Percentiles rank a stretch among this genome's conserved stretches.
Evolutionary conservation across 2,888 invertebrate species (phyloP).

Genomic region (Phyllotreta cruciferae): DNA sequence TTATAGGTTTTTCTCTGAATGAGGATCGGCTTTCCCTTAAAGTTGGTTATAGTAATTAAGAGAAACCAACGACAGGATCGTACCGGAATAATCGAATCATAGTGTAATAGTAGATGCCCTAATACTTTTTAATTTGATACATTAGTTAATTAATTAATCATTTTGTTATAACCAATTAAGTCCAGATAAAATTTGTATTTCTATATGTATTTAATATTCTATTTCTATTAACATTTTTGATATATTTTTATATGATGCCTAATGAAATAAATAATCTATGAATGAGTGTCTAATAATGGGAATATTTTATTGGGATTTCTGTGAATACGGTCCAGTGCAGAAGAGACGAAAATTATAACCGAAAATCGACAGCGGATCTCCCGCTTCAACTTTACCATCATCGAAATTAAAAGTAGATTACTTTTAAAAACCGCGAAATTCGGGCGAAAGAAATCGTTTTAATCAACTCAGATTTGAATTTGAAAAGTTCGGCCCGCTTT

Average conservation of each 20-base stretch:
- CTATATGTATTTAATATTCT: too few relatives aligned
- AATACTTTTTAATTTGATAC: too few relatives aligned
- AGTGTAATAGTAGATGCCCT: background rate
- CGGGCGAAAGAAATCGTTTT: slow-evolving; percentile 36
- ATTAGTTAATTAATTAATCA: too few relatives aligned
- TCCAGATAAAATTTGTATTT: too few relatives aligned
- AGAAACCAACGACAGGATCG: slow-evolving; percentile 9
- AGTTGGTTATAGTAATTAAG: slow-evolving; percentile 53
- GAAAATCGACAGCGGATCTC: slow-evolving; percentile 43
- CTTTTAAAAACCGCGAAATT: slow-evolving; percentile 43
- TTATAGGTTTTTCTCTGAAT: slow-evolving; percentile 54
- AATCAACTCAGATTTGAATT: slow-evolving; percentile 38
- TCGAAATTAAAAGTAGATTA: slow-evolving; percentile 43
- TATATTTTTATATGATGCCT: too few relatives aligned
- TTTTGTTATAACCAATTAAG: too few relatives aligned
- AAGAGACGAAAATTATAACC: slow-evolving; percentile 32
- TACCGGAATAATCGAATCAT: background rate
- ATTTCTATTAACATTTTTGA: too few relatives aligned
- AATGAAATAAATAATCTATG: too few relatives aligned
- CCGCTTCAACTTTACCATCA: slow-evolving; percentile 38
- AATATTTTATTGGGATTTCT: background rate
- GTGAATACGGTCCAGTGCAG: slow-evolving; percentile 13
- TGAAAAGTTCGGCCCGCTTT: background rate
- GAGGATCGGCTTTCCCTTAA: slow-evolving; percentile 53
- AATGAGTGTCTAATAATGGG: too few relatives aligned